Conservation (phyloP, 2,888 invertebrate species). For the Dione juno region DNA sequence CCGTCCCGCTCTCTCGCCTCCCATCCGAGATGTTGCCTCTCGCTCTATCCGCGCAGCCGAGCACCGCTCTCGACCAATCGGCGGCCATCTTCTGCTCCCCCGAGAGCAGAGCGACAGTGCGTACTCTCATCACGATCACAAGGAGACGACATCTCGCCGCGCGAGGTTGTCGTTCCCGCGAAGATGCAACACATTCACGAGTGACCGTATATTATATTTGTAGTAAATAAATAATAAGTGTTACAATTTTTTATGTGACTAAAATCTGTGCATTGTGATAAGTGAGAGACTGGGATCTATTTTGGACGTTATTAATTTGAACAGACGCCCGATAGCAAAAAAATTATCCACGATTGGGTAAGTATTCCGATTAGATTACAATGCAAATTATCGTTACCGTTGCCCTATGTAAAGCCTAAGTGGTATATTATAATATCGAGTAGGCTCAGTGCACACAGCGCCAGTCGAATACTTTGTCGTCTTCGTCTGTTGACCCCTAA, state of each 20-base stretch:
- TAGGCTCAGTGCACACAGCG: slow-evolving; percentile 47
- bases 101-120: slow-evolving; percentile 83
- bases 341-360: slow-evolving; percentile 82
- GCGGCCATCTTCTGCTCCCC: slow-evolving; percentile 81
- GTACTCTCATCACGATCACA: slow-evolving; percentile 81
- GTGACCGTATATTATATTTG: slow-evolving; percentile 61
- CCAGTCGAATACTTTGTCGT: slow-evolving; percentile 45
- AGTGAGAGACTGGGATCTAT: slow-evolving; percentile 70
- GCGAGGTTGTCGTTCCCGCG: slow-evolving; percentile 78
- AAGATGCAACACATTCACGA: slow-evolving; percentile 59
- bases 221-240: slow-evolving; percentile 56
- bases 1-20: slow-evolving; percentile 72
- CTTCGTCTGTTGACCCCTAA: slow-evolving; percentile 43
- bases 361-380: slow-evolving; percentile 81
- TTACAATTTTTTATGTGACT: slow-evolving; percentile 60
- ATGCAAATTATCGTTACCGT: slow-evolving; percentile 77
- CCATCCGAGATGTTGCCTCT: slow-evolving; percentile 74
- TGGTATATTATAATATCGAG: slow-evolving; percentile 49
- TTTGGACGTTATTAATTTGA: slow-evolving; percentile 69
- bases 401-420: slow-evolving; percentile 52
- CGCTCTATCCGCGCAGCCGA: slow-evolving; percentile 72
- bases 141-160: slow-evolving; percentile 79
- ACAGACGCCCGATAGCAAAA: slow-evolving; percentile 73
- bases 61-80: slow-evolving; percentile 79
- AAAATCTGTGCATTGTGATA: slow-evolving; percentile 70